Evolutionary conservation across 2,888 invertebrate genomes (phyloP).

Genomic region (Eupeodes latifasciatus): DNA sequence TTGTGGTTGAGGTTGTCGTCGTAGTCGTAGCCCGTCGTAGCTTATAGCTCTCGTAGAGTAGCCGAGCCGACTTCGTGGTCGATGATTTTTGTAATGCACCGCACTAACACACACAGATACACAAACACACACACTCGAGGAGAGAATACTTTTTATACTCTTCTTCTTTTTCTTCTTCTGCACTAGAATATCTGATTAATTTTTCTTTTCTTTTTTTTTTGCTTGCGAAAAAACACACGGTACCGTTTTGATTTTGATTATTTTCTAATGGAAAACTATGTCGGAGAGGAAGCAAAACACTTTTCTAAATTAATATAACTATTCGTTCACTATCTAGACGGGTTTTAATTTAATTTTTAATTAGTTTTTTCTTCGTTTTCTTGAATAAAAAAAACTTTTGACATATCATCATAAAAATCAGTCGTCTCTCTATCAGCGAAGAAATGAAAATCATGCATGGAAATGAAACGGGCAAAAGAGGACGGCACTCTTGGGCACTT

Average conservation of each 20-base stretch:
- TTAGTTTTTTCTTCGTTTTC: slow-evolving; percentile 71
- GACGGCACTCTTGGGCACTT: slow-evolving; percentile 14
- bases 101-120: slow-evolving; percentile 76
- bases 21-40: slow-evolving; percentile 1
- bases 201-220: slow-evolving; percentile 34
- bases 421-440: slow-evolving; percentile 68
- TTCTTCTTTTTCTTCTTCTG: slow-evolving; percentile 51
- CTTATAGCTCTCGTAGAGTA: neutral
- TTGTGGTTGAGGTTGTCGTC: neutral
- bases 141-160: slow-evolving; percentile 62
- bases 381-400: slow-evolving; percentile 74
- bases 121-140: slow-evolving; percentile 70
- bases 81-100: slow-evolving; percentile 77
- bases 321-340: slow-evolving; percentile 44
- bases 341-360: slow-evolving; percentile 48
- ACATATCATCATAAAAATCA: slow-evolving; percentile 74
- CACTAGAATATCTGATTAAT: slow-evolving; percentile 70
- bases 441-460: slow-evolving; percentile 70
- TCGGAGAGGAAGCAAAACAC: slow-evolving; percentile 37
- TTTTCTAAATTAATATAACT: slow-evolving; percentile 42
- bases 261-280: slow-evolving; percentile 34
- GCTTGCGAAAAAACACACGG: slow-evolving; percentile 56
- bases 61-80: slow-evolving; percentile 67
- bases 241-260: slow-evolving; percentile 27
- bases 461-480: slow-evolving; percentile 55